A percentile compares a stretch with the other conserved stretches of the same genome.
Evolutionary conservation across 2,113 vertebrate species (phyloP).

Genomic region (Cynocephalus volans): DNA sequence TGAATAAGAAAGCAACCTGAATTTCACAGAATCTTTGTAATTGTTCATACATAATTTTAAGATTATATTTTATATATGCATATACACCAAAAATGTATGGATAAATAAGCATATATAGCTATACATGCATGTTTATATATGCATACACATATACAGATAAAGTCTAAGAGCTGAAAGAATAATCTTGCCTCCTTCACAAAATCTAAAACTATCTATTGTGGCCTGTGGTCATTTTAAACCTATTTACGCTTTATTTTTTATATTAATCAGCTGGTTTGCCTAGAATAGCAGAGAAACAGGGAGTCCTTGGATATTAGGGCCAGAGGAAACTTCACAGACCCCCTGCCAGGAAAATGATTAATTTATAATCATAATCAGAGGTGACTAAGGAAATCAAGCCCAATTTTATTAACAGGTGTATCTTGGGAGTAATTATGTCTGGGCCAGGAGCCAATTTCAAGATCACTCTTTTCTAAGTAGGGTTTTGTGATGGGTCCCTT

Average conservation of each 20-base stretch:
- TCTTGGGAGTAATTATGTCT: conserved; percentile 68
- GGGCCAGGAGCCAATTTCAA: conserved; percentile 68
- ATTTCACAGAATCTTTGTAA: neutral
- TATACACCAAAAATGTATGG: neutral
- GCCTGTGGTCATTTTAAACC: conserved; percentile 53
- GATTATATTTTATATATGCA: neutral
- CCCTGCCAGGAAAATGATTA: conserved; percentile 77
- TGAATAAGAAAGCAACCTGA: neutral
- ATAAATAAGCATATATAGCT: neutral
- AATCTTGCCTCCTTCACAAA: conserved; percentile 3
- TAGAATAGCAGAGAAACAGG: neutral
- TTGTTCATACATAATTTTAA: conserved; percentile 14
- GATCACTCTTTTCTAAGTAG: conserved; percentile 25
- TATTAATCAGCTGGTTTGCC: conserved; percentile 57
- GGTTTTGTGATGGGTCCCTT: neutral
- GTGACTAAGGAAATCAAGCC: conserved; percentile 71
- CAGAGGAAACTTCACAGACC: conserved; percentile 33
- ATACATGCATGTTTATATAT: neutral
- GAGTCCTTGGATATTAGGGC: neutral
- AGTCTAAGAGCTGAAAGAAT: neutral
- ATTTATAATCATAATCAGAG: conserved; percentile 71
- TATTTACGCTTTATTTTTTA: conserved; percentile 58
- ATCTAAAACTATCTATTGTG: conserved; percentile 43
- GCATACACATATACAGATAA: neutral
- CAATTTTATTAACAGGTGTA: conserved; percentile 72